A percentile compares a stretch with the other conserved stretches of the same genome.
Evolutionary conservation across 1,140 invertebrate species (phyloP).

Genomic region (Magallana gigas): DNA sequence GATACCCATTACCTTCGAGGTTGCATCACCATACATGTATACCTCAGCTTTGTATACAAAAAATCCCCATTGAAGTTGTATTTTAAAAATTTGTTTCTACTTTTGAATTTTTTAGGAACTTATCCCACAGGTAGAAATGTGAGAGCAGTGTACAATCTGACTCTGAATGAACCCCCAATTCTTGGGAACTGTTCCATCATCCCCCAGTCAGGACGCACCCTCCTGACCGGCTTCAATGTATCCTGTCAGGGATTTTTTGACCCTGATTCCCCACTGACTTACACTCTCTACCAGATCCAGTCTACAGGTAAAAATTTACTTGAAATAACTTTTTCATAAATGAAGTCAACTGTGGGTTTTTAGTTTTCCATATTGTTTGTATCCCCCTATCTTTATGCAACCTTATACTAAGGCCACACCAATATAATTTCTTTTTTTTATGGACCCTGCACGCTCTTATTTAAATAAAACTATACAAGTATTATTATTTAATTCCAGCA

Average conservation of each 20-base stretch:
- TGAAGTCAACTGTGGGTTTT: too few species aligned
- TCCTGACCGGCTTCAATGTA: neutral
- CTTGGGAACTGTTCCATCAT: neutral
- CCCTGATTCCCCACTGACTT: neutral
- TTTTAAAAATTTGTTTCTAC: too few species aligned
- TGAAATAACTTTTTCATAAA: too few species aligned
- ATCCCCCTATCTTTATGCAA: too few species aligned
- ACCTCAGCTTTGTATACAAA: neutral
- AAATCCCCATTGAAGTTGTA: too few species aligned
- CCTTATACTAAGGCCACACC: too few species aligned
- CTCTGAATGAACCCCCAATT: neutral
- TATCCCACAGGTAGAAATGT: neutral
- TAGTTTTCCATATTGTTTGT: too few species aligned
- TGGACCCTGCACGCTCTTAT: too few species aligned
- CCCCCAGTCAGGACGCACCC: neutral
- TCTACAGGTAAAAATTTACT: neutral
- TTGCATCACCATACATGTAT: neutral
- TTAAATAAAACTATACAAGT: too few species aligned
- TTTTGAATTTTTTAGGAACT: neutral
- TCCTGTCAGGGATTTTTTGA: neutral
- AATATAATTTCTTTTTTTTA: too few species aligned
- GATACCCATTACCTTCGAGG: neutral
- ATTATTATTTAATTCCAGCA: too few species aligned
- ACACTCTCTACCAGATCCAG: neutral
- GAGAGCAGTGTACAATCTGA: neutral